phyloP scores from a whole-genome alignment of 2,113 vertebrate genomes.

The Esox niger region DNA sequence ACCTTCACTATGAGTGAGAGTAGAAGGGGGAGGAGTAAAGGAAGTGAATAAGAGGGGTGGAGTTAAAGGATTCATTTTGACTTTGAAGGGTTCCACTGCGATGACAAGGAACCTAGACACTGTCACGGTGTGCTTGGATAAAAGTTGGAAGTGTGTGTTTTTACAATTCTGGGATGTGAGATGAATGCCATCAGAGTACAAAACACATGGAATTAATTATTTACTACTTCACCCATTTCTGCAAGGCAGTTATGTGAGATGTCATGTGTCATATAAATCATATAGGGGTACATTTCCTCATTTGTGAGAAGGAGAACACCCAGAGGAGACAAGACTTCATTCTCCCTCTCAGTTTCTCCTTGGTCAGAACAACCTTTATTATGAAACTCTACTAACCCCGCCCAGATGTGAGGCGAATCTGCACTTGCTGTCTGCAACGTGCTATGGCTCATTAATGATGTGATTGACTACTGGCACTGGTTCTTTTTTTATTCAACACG shows the following conservation, averaged over 20 bases:
- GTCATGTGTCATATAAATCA: background rate
- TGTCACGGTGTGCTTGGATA: background rate
- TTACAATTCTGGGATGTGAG: background rate
- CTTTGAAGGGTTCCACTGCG: background rate
- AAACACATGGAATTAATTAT: background rate
- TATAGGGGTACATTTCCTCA: background rate
- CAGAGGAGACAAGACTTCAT: background rate
- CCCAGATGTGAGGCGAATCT: background rate
- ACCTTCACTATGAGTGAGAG: background rate
- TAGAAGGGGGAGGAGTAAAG: background rate
- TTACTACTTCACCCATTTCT: background rate
- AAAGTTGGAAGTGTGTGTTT: background rate
- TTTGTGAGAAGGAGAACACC: background rate
- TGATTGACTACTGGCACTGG: background rate
- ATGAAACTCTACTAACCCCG: too few relatives aligned
- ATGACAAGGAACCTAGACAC: background rate
- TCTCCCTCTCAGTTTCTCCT: background rate
- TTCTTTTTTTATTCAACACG: background rate
- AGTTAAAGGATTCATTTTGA: background rate
- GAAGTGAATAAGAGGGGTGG: background rate
- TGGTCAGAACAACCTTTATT: background rate
- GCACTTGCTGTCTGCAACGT: background rate
- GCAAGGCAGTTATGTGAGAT: background rate
- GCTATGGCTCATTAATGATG: background rate
- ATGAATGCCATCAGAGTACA: background rate